These are phyloP conservation scores for Caenorhabditis sulstoni DNA, from an alignment of 2,888 invertebrate genomes.

Conservation along the genomic window DNA sequence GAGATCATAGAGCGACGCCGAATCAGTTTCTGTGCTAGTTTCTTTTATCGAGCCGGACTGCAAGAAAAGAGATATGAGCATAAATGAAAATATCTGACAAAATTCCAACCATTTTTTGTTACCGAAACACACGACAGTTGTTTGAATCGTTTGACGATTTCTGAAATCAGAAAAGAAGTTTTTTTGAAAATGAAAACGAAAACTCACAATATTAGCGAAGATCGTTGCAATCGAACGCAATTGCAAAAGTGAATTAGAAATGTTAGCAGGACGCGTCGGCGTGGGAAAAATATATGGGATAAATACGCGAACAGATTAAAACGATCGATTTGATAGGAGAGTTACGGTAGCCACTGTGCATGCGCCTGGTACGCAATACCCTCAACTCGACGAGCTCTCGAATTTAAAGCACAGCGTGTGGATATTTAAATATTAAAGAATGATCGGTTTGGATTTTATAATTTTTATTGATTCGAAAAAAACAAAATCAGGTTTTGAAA, in stretches of 20 bases:
- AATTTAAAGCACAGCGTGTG: no score
- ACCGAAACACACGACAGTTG: constrained; percentile 7
- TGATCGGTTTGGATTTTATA: no score
- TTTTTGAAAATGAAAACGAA: neutral
- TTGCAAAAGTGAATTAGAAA: constrained; percentile 2
- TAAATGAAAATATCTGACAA: no score
- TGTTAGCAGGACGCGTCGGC: constrained; percentile 8
- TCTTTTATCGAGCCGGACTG: no score
- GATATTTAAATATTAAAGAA: no score
- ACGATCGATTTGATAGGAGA: neutral
- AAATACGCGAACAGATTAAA: neutral
- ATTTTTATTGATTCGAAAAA: no score
- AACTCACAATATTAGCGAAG: constrained; percentile 31
- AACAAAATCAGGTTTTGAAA: no score
- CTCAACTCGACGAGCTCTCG: no score
- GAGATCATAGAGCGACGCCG: constrained; percentile 29
- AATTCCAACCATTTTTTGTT: constrained; percentile 3
- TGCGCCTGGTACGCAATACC: no score
- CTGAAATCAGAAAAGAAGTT: constrained; percentile 13
- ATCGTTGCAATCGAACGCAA: constrained; percentile 19
- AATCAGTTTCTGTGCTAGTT: neutral
- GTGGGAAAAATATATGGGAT: constrained; percentile 2
- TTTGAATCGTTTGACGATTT: constrained; percentile 30
- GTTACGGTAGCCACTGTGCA: no score
- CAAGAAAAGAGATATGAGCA: no score